phyloP scores from a whole-genome alignment of 2,888 invertebrate species.

The Apotomis capreana region DNA sequence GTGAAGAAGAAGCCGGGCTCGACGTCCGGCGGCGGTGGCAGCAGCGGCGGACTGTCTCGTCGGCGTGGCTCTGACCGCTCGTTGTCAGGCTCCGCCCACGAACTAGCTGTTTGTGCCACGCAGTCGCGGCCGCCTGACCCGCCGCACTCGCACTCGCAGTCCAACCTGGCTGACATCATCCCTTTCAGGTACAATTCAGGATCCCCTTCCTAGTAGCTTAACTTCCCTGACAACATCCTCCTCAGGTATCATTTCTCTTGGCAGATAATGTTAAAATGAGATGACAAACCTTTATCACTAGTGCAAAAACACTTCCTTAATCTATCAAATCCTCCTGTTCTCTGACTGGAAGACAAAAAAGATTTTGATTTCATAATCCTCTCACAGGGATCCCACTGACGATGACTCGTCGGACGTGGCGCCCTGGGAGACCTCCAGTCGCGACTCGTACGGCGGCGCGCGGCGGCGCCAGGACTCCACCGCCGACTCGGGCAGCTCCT shows the following conservation, averaged over 20 bases:
- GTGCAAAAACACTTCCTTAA: too few relatives aligned
- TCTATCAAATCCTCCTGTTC: too few relatives aligned
- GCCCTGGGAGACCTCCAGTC: conserved; percentile 62
- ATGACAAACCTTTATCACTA: too few relatives aligned
- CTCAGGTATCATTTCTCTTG: too few relatives aligned
- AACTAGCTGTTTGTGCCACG: conserved; percentile 89
- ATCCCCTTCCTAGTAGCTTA: too few relatives aligned
- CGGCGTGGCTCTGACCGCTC: conserved; percentile 93
- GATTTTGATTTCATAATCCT: neutral
- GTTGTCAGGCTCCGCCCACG: conserved; percentile 92
- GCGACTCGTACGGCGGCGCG: conserved; percentile 61
- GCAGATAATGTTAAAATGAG: too few relatives aligned
- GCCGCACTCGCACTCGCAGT: conserved; percentile 95
- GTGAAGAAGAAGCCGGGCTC: conserved; percentile 91
- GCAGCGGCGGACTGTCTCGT: conserved; percentile 75
- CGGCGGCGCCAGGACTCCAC: conserved; percentile 86
- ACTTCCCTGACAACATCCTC: too few relatives aligned
- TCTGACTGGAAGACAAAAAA: too few relatives aligned
- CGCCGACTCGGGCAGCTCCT: conserved; percentile 88
- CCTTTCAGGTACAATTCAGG: conserved; percentile 86
- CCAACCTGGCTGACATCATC: conserved; percentile 91
- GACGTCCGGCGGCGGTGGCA: conserved; percentile 62
- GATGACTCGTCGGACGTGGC: conserved; percentile 70
- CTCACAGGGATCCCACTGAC: conserved; percentile 68
- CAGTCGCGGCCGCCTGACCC: conserved; percentile 85